Base-by-base conservation (phyloP, 2,888 invertebrate species). In the Eulithis testata region DNA sequence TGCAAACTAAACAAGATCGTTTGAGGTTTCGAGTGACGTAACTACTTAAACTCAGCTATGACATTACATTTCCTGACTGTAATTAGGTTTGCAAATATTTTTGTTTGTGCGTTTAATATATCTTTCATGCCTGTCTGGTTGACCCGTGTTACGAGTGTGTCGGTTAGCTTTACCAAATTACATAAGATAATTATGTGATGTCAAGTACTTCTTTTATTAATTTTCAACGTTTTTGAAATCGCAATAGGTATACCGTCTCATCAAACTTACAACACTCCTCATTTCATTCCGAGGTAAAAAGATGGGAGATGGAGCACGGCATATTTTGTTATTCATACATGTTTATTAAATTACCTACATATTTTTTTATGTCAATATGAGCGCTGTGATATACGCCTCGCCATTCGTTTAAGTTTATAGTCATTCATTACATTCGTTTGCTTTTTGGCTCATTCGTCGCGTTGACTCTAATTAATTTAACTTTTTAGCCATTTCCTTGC, bases 81-180 rank as follows among this genome's bases (percentile, higher is more conserved):
- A 89, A 89, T 89, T 87, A 86, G 83, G 78, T 88, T 87, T 82
- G 80, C 78, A 86, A 87, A 88, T 86, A 86, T 87, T 87, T 87
- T 84, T 84, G 83, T 85, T 84, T 83, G 77, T 70, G 65, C 74
- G 75, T 75, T 2, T 82, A 83, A 86, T 86, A 86, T 83, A 87
- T 87, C 85, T 83, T 83, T 83, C 81, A 86, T 79, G 85, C 75
- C 76, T 85, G 85, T 84, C 84, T 80, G 78, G 79, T 72, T 79
- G 78, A 81, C 84, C 82, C 80, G 76, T 70, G 71, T 69, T 66
- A 81, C 80, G 75, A 68, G 70, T 69, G 65, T 65, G 73, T 62
- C 49, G 37, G 31, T 53, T 53, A 49, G 40, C 37, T 27, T 55
- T 52, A 45, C 58, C 49, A 49, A 60, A 63, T 57, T 53, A 60